Percentiles rank a stretch among this genome's conserved stretches.
phyloP scores from a whole-genome alignment of 2,888 invertebrate genomes.

The Melieria crassipennis region DNA sequence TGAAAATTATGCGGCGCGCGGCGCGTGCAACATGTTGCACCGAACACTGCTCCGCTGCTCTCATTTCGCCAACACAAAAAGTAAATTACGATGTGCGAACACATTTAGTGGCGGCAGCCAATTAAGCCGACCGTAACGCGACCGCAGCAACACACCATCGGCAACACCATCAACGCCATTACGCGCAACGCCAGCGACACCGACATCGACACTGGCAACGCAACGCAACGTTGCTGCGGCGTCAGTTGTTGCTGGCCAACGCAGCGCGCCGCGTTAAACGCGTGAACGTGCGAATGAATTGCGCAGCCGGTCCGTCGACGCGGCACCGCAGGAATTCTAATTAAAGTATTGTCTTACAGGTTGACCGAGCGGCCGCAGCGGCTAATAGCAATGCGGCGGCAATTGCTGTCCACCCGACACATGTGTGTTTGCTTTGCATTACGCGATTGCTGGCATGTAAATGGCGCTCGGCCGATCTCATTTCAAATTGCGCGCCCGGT shows the following conservation, averaged over 20 bases:
- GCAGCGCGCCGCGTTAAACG: background rate
- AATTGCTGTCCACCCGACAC: too few species aligned
- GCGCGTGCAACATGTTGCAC: background rate
- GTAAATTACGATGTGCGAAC: conserved; percentile 55
- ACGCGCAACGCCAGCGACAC: background rate
- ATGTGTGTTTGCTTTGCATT: too few species aligned
- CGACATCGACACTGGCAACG: background rate
- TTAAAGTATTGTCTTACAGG: background rate
- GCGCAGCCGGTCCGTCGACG: background rate
- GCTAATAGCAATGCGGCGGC: too few species aligned
- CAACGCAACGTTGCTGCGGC: background rate
- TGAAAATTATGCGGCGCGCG: conserved; percentile 21
- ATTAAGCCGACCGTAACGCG: conserved; percentile 26
- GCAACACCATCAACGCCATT: conserved; percentile 12
- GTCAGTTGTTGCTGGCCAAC: background rate
- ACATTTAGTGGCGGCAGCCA: conserved; percentile 39
- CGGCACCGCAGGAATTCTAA: background rate
- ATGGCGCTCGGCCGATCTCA: too few species aligned
- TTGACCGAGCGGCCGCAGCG: too few species aligned
- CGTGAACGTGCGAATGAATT: background rate
- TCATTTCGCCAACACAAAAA: conserved; percentile 21
- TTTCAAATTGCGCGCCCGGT: too few species aligned
- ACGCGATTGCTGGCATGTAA: too few species aligned
- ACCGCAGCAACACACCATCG: conserved; percentile 2
- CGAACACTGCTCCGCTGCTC: background rate